Conservation (phyloP, 2,797 vertebrate genomes). For the Anisognathus igniventris region DNA sequence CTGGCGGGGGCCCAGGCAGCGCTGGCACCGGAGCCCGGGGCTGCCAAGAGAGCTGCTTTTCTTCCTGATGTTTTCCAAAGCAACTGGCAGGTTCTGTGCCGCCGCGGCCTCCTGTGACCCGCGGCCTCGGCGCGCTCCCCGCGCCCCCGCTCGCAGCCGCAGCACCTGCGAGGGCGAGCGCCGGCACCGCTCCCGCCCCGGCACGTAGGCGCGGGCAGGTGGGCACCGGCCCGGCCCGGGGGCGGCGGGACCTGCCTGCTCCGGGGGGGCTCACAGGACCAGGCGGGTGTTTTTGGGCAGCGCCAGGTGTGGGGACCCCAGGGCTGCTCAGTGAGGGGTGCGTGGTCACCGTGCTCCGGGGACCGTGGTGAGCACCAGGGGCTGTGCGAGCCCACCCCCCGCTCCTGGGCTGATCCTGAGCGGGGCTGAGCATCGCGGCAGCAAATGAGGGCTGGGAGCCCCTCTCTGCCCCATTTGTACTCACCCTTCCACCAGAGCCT, state of each 20-base stretch:
- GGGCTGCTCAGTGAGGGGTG: background rate
- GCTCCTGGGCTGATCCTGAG: background rate
- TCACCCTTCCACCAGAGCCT: background rate
- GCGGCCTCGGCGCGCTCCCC: background rate
- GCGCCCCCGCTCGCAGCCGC: background rate
- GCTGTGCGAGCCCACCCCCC: fast-evolving
- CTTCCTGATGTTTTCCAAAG: constrained; percentile 45
- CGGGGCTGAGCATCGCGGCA: background rate
- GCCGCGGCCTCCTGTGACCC: constrained; percentile 36
- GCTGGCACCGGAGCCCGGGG: constrained; percentile 17
- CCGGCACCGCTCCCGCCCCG: background rate
- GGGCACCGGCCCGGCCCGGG: background rate
- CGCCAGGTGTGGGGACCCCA: too few species aligned
- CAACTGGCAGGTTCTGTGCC: constrained; percentile 8
- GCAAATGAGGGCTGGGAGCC: background rate
- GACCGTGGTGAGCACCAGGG: fast-evolving
- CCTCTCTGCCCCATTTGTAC: background rate
- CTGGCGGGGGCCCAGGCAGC: background rate
- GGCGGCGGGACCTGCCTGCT: background rate
- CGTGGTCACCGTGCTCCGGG: fast-evolving
- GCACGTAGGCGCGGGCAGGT: background rate
- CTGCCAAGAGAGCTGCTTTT: constrained; percentile 37
- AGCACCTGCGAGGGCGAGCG: background rate
- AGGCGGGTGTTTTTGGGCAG: background rate
- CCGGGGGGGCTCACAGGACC: background rate